phyloP scores from a whole-genome alignment of 2,797 vertebrate genomes.

The Epinephelus awoara region DNA sequence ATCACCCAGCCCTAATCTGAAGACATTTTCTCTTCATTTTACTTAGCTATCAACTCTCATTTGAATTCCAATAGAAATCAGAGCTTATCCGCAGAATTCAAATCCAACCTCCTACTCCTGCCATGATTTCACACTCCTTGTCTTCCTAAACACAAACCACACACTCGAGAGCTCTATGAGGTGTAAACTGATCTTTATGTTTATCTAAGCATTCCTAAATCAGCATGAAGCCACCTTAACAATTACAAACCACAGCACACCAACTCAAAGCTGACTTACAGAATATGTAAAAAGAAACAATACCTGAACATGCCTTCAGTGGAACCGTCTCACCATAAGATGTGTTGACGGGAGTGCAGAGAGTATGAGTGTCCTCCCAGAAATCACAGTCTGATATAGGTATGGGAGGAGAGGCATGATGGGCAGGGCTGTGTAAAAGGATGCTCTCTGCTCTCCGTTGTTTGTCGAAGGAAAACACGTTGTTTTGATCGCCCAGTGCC shows the following conservation, averaged over 20 bases:
- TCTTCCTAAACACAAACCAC: conserved; percentile 25
- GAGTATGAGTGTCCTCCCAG: conserved; percentile 5
- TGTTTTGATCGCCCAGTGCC: conserved; percentile 58
- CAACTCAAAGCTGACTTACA: neutral
- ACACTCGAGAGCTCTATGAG: neutral
- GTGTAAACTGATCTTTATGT: neutral
- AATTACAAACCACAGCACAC: neutral
- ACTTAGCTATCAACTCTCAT: too few relatives aligned
- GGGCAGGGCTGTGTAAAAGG: conserved; percentile 30
- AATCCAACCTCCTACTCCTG: neutral
- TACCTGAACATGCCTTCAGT: conserved; percentile 73
- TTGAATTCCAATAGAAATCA: too few relatives aligned
- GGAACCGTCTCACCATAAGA: conserved; percentile 16
- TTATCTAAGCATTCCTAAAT: neutral
- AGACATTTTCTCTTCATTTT: too few relatives aligned
- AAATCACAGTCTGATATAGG: conserved; percentile 28
- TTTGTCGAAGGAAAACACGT: conserved; percentile 46
- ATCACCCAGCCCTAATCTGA: too few relatives aligned
- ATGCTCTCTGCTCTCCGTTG: conserved; percentile 34
- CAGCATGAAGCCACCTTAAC: neutral
- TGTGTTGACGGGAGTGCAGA: conserved; percentile 15
- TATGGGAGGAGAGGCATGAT: conserved; percentile 9
- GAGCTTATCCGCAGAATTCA: too few relatives aligned
- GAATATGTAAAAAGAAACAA: conserved; percentile 10
- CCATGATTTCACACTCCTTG: neutral